Conservation (phyloP, 1,140 invertebrate genomes). For the Drosophila aff. region DNA sequence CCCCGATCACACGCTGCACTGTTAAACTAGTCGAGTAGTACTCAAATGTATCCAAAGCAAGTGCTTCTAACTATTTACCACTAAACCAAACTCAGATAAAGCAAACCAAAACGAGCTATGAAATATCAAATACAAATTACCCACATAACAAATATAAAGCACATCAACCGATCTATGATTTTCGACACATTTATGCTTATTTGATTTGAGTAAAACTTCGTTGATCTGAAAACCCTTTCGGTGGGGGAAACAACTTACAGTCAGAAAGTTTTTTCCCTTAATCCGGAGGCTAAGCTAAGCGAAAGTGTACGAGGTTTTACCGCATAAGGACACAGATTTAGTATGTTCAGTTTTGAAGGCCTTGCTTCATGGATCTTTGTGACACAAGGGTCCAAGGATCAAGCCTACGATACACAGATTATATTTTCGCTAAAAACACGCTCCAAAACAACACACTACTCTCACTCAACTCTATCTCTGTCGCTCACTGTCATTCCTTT, state of each 20-base stretch:
- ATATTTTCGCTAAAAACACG: constrained; percentile 12
- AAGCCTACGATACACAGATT: constrained; percentile 12
- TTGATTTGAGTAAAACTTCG: constrained; percentile 8
- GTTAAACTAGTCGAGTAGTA: constrained; percentile 65
- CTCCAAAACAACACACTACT: constrained; percentile 8
- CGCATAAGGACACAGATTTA: constrained; percentile 20
- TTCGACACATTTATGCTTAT: constrained; percentile 32
- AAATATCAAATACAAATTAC: constrained; percentile 81
- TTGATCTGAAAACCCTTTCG: not conserved
- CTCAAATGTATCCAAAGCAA: constrained; percentile 58
- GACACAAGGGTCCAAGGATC: constrained; percentile 15
- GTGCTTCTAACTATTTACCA: constrained; percentile 67
- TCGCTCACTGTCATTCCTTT: constrained; percentile 43
- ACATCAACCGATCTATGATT: constrained; percentile 65
- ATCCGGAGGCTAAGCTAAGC: not conserved
- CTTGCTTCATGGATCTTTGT: constrained; percentile 18
- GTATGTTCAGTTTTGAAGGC: constrained; percentile 4
- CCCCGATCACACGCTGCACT: constrained; percentile 71
- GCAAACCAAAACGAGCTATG: constrained; percentile 73
- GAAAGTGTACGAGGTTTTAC: not conserved
- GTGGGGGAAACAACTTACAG: not conserved
- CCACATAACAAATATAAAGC: constrained; percentile 80
- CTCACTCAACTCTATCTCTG: constrained; percentile 16
- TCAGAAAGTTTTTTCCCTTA: not conserved
- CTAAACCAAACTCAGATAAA: constrained; percentile 70